Percentiles rank a stretch among this genome's conserved stretches.
phyloP scores from a whole-genome alignment of 1,140 invertebrate genomes.

The Dryas iulia region DNA sequence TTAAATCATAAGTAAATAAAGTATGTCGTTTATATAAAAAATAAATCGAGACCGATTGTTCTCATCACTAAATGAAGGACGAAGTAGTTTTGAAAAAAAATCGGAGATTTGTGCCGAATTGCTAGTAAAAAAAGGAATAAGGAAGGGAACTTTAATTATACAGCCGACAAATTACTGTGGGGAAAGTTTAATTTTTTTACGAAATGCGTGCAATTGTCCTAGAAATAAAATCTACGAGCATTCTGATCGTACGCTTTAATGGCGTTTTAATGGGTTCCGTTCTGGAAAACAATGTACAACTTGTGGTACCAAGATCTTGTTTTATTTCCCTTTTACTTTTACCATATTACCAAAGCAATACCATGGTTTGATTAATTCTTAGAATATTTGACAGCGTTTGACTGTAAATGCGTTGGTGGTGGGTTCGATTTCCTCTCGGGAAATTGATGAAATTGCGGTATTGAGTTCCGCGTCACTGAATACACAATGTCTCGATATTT shows the following conservation, averaged over 20 bases:
- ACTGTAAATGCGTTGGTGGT: too few relatives aligned
- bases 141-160: not conserved
- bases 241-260: not conserved
- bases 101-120: not conserved
- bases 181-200: not conserved
- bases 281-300: not conserved
- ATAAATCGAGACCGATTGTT: too few relatives aligned
- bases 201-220: slow-evolving; percentile 2
- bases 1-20: too few relatives aligned
- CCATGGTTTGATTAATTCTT: not conserved
- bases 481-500: too few relatives aligned
- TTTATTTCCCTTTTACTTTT: not conserved
- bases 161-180: not conserved
- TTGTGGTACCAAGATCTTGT: not conserved
- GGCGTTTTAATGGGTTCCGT: not conserved
- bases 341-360: not conserved
- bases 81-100: not conserved
- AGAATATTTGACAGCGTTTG: too few relatives aligned
- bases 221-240: not conserved
- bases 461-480: too few relatives aligned
- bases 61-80: not conserved
- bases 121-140: not conserved
- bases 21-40: too few relatives aligned
- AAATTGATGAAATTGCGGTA: too few relatives aligned
- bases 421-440: too few relatives aligned